Base-by-base conservation (phyloP, 2,113 vertebrate genomes). In the Coturnix japonica region DNA sequence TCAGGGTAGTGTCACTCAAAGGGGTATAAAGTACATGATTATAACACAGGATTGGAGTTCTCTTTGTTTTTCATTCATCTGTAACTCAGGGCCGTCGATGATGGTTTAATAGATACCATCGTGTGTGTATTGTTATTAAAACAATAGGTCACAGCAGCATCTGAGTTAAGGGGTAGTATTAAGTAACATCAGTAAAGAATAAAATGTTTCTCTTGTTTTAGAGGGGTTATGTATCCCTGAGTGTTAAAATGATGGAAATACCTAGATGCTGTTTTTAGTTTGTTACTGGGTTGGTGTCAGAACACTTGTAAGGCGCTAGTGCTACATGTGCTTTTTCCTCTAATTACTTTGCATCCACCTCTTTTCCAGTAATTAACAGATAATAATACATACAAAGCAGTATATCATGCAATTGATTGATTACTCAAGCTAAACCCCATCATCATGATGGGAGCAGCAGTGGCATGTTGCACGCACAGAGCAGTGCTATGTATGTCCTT, bases 401-500 rank as follows among this genome's bases (percentile, higher is more conserved):
- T 26, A 20, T 82, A 78, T 82, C 22, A 4, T 35, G 41, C 7
- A 12, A 0, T 67, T 93, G 77, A 78, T 89, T 81, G 2, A 77
- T 89, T 60, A 83, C n/a, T 94, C 59, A 87, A 77, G 60, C 47
- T 83, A 44, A 74, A 57, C 31, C 6, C 6, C 4, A 0, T 11
- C 2, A 0, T 60, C 17, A 0, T 43, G 13, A 26, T 4, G 33
- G n/a, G 21, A 82, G 35, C 66, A 80, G 33, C 37, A 30, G 66
- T 73, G n/a, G 18, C 20, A 13, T 10, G 8, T 25, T 59, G 49
- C 0, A 0, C 13, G 1, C 33, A 3, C 20, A 12, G 39, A 46
- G 43, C 16, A 64, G 73, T 17, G 31, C 37, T 56, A 2, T 4
- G 0, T 0, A 0, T 30, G 49, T 18, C 11, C 81, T 72, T n/a